These are phyloP conservation scores for Conus canariensis DNA, from an alignment of 2,888 invertebrate species.

Conservation along the genomic window DNA sequence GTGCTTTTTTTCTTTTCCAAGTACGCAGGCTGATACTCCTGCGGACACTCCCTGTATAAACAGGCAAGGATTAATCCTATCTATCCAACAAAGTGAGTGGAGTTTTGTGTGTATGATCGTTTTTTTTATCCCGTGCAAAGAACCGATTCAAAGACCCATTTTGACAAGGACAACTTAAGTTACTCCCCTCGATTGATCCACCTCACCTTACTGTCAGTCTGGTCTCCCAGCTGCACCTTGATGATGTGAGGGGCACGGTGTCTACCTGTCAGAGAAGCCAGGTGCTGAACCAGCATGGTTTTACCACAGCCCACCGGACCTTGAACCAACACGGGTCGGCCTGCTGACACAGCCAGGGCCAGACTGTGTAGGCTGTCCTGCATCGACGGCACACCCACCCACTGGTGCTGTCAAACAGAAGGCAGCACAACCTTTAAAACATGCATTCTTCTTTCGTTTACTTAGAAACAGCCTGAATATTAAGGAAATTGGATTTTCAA, in stretches of 20 bases:
- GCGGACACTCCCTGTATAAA: too few relatives aligned
- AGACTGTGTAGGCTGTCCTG: slow-evolving; percentile 84
- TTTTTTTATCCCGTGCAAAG: too few relatives aligned
- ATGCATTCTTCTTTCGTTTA: neutral
- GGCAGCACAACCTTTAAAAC: neutral
- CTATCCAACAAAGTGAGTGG: too few relatives aligned
- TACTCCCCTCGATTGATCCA: too few relatives aligned
- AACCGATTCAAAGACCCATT: too few relatives aligned
- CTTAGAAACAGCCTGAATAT: neutral
- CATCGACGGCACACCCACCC: slow-evolving; percentile 88
- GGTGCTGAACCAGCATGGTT: slow-evolving; percentile 91
- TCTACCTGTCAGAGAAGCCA: slow-evolving; percentile 89
- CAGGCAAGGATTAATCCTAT: too few relatives aligned
- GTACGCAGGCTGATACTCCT: too few relatives aligned
- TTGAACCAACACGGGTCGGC: slow-evolving; percentile 82
- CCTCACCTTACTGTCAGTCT: slow-evolving; percentile 92
- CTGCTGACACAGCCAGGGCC: slow-evolving; percentile 88
- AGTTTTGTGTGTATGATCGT: too few relatives aligned
- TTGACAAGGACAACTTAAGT: too few relatives aligned
- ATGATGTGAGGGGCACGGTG: slow-evolving; percentile 82
- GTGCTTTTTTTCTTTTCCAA: too few relatives aligned
- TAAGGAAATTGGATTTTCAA: too few relatives aligned
- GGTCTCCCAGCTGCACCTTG: slow-evolving; percentile 96
- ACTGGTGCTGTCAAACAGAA: slow-evolving; percentile 28
- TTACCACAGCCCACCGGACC: slow-evolving; percentile 98